These are phyloP conservation scores for Enteromius unitaeniatus DNA, from an alignment of 2,797 vertebrate genomes.

Conservation along the genomic window DNA sequence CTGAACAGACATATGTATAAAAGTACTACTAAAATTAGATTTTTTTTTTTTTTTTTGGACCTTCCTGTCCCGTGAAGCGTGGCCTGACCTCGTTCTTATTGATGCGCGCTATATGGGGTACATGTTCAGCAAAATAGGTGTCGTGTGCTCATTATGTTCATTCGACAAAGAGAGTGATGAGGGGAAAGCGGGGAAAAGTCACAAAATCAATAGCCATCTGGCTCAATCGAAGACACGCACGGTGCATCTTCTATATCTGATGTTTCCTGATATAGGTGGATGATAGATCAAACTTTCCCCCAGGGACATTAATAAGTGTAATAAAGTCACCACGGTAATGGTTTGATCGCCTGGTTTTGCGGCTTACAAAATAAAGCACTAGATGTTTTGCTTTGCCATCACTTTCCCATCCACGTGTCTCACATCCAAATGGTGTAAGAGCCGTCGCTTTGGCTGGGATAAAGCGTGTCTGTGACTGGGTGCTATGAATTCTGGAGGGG, in stretches of 20 bases:
- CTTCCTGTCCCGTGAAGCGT: background rate
- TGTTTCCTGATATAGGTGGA: conserved; percentile 37
- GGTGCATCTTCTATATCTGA: conserved; percentile 42
- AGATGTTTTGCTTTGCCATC: conserved; percentile 10
- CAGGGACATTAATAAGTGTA: background rate
- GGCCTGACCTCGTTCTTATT: background rate
- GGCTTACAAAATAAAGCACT: background rate
- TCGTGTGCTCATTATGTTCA: conserved; percentile 40
- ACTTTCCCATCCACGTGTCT: conserved; percentile 60
- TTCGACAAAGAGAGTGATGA: conserved; percentile 33
- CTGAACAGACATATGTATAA: background rate
- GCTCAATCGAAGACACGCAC: conserved; percentile 67
- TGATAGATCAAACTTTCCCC: conserved; percentile 22
- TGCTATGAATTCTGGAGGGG: conserved; percentile 36
- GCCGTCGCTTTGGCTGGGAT: conserved; percentile 42
- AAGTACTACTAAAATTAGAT: background rate
- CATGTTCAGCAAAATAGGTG: conserved; percentile 44
- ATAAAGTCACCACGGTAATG: conserved; percentile 16
- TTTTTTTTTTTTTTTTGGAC: background rate
- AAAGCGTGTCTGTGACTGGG: conserved; percentile 59
- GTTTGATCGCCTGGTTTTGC: conserved; percentile 16
- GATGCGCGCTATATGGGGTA: conserved; percentile 6
- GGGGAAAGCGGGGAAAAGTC: conserved; percentile 40
- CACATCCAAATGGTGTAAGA: conserved; percentile 51
- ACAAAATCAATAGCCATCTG: conserved; percentile 71